Conservation (phyloP, 2,888 invertebrate genomes). For the Malacosoma neustria region DNA sequence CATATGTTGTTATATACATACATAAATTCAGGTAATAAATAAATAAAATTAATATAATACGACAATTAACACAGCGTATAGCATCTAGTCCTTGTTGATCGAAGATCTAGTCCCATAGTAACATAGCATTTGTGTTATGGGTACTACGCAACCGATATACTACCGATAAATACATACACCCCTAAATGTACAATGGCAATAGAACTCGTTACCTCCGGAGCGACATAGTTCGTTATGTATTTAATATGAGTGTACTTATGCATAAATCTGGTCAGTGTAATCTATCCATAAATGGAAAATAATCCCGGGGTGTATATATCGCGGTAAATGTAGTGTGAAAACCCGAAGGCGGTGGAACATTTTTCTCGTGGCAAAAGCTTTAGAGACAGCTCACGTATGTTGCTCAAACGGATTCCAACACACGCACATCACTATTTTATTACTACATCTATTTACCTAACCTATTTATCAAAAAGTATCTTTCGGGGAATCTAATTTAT, state of each 20-base stretch:
- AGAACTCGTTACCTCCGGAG: too few relatives aligned
- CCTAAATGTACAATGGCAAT: too few relatives aligned
- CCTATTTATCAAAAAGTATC: background rate
- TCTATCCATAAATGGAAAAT: constrained; percentile 61
- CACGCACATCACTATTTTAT: background rate
- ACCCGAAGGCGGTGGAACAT: constrained; percentile 52
- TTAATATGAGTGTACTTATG: constrained; percentile 21
- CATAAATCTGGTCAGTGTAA: constrained; percentile 48
- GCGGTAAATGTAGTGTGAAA: constrained; percentile 64
- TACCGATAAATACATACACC: too few relatives aligned
- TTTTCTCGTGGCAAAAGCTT: constrained; percentile 61
- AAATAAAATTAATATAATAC: too few relatives aligned
- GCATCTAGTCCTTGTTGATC: too few relatives aligned
- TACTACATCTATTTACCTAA: background rate
- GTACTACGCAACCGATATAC: too few relatives aligned
- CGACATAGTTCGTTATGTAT: too few relatives aligned
- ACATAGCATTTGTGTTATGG: too few relatives aligned
- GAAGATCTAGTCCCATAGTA: too few relatives aligned
- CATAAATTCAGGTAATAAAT: too few relatives aligned
- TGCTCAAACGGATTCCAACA: constrained; percentile 19
- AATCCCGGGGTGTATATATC: constrained; percentile 49
- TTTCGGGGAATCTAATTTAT: background rate
- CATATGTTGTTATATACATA: too few relatives aligned
- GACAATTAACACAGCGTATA: too few relatives aligned
- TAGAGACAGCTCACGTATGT: constrained; percentile 41